Evolutionary conservation across 1,140 invertebrate species (phyloP), one percentile per base, ranked within the genome.

Genomic region (Arctopsyche grandis): DNA sequence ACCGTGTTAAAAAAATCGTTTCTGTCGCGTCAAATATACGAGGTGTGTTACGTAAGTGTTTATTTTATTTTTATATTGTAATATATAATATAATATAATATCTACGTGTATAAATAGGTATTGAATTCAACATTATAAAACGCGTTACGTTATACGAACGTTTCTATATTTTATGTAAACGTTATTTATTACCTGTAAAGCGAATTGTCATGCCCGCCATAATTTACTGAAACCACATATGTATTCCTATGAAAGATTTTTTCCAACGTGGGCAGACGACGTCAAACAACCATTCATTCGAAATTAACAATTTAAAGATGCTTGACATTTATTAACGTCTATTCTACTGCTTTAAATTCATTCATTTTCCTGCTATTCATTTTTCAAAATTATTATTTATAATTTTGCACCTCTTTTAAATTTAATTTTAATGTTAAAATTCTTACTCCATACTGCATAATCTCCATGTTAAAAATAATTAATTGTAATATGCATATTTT

Each of bases 301-400:
- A 74, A 46, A 74, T 74, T 74, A 44, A 74, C 71, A 71, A 44
- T 44, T 71, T 71, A 66, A 66, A 66, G 63, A 66, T 21, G 43
- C 24, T 58, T 74, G 71, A 38, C 52, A 58, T 74, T 74, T 58
- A 58, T 74, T 56, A 38, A 16, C 71, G 21, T 58, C 44, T 48
- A 38, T 71, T 44, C 44, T 46, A 46, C 14, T 19, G 52, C 21
- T n/a, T 52, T 74, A 29, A 56, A 74, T 74, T 38, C 21, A 70
- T 44, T 5, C 24, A 22, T 70, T 70, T 70, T 38, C 69, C 5
- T 22, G 5, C 5, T 70, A 38, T 70, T 70, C 26, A 38, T 70
- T 43, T 70, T 26, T 44, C 4, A 22, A n/a, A 22, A 19, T 19
- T 69, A 4, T 38, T 38, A 38, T 7, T 38, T 38, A 4, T 38